Base-by-base conservation (phyloP, 1,140 invertebrate genomes). In the Vanessa atalanta region DNA sequence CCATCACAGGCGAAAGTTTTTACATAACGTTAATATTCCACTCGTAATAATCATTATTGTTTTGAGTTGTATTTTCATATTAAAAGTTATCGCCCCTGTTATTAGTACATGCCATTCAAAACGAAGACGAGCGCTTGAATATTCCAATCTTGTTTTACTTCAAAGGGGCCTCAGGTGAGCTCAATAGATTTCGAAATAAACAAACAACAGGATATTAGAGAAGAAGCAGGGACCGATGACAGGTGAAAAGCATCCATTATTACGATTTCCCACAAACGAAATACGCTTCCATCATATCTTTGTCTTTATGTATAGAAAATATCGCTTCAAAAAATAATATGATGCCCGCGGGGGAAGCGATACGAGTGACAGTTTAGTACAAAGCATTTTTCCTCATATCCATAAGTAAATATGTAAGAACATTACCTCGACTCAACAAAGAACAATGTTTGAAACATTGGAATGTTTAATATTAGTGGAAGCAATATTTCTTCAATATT, bases 221-320 rank as follows among this genome's bases (percentile, higher is more conserved):
- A 65, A 47, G 74, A 69, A 73, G 53, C 69, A 69, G 47, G 65
- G 66, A 72, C 61, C 57, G 78, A 72, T 76, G 77, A 79, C 77
- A 79, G 78, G 78, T 79, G 78, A 79, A 76, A 76, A 76, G 75
- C 72, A 79, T 79, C 78, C 78, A 79, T 79, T 79, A 79, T 79
- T 79, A 76, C 78, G 72, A 76, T 63, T 71, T 60, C 57, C 73
- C 74, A 76, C 72, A 73, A 71, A 74, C 75, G 69, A 79, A 68
- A 79, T 74, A 76, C 74, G 69, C 65, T 72, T 47, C 68, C 77
- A 76, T 76, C 75, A 75, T 73, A 72, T 72, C 48, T 65, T 79
- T 75, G 70, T 73, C 57, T 79, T 67, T 69, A 69, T 72, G 60
- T 75, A 75, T 75, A 70, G 74, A 65, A 61, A 70, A 73, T 76